Evolutionary conservation across 2,888 invertebrate genomes (phyloP).

Genomic region (Scaptomyza polygonia): DNA sequence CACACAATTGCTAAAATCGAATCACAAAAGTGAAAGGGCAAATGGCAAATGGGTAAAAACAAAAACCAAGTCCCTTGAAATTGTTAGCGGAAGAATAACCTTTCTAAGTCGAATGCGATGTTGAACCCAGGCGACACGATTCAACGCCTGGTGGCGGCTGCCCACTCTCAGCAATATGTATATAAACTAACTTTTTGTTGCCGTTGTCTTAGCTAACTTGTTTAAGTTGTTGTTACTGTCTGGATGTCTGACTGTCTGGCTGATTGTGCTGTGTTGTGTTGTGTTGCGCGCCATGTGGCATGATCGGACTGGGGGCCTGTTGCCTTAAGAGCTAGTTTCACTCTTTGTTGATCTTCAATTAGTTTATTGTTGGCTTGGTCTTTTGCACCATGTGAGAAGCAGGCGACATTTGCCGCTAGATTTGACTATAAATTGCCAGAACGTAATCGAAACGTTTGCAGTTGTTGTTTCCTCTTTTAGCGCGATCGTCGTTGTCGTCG

Average conservation of each 20-base stretch:
- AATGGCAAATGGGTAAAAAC: conserved; percentile 16
- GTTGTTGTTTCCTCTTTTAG: conserved; percentile 65
- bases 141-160: conserved; percentile 60
- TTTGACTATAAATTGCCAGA: conserved; percentile 68
- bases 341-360: conserved; percentile 70
- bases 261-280: conserved; percentile 23
- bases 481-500: conserved; percentile 26
- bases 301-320: conserved; percentile 53
- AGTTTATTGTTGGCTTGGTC: conserved; percentile 74
- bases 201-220: conserved; percentile 2
- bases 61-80: conserved; percentile 65
- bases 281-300: conserved; percentile 64
- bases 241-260: conserved; percentile 17
- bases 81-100: conserved; percentile 79
- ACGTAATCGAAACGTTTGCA: conserved; percentile 62
- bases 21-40: conserved; percentile 76
- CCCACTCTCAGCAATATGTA: conserved; percentile 36
- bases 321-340: conserved; percentile 14
- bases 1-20: conserved; percentile 65
- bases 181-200: conserved; percentile 26
- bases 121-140: conserved; percentile 66
- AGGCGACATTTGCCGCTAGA: conserved; percentile 80
- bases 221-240: background rate
- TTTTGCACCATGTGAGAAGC: conserved; percentile 77
- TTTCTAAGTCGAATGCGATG: conserved; percentile 63